Conservation (phyloP, 2,113 vertebrate species). For the Mesitornis unicolor region DNA sequence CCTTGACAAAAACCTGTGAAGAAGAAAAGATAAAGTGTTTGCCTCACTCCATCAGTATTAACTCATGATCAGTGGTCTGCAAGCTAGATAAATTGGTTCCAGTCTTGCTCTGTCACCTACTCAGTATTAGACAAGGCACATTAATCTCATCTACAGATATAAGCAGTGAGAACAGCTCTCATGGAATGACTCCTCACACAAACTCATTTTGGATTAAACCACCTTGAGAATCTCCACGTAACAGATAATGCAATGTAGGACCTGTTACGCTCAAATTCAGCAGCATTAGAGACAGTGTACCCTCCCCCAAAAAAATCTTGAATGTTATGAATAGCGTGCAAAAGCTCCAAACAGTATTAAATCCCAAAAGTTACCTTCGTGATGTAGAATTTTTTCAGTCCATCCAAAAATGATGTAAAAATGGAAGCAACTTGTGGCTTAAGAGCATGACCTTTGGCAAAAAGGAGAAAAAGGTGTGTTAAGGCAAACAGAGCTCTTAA, state of each 20-base stretch:
- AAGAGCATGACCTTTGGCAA: constrained; percentile 89
- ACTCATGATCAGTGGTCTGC: neutral
- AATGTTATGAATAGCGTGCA: neutral
- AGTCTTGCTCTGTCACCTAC: neutral
- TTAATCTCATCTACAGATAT: neutral
- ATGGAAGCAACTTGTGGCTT: constrained; percentile 98
- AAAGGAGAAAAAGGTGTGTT: constrained; percentile 14
- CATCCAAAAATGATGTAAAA: constrained; percentile 98
- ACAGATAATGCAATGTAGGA: neutral
- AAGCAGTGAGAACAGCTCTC: neutral
- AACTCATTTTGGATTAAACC: neutral
- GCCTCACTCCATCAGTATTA: neutral
- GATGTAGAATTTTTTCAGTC: constrained; percentile 98
- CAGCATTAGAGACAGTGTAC: neutral
- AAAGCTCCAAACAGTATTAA: neutral
- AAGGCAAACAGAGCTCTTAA: constrained; percentile 36
- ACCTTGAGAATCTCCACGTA: neutral
- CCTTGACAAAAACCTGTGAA: neutral
- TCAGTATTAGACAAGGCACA: neutral
- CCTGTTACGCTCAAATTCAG: neutral
- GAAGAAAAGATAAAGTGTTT: neutral
- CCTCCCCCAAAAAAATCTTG: neutral
- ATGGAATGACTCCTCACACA: neutral
- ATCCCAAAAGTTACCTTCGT: constrained; percentile 87
- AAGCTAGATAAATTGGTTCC: neutral